phyloP scores from a whole-genome alignment of 1,140 invertebrate genomes.

The Ditylenchus dipsaci region DNA sequence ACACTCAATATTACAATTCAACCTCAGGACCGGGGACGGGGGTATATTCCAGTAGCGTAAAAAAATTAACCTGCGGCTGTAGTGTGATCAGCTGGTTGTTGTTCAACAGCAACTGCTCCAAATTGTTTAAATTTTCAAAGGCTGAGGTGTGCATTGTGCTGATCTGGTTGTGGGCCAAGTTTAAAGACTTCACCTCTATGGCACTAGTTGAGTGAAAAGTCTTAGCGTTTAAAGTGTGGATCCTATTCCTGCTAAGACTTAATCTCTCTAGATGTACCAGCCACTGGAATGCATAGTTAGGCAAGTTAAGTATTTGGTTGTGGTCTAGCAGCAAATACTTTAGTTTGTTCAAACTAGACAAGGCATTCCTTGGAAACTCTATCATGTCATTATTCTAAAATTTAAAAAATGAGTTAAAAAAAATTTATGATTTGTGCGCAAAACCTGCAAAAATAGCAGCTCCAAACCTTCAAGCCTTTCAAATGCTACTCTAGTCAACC shows the following conservation, averaged over 20 bases:
- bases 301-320: constrained; percentile 25
- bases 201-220: constrained; percentile 32
- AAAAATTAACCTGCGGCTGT: constrained; percentile 24
- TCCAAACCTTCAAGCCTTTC: constrained; percentile 33
- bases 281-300: constrained; percentile 35
- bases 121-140: constrained; percentile 31
- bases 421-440: neutral
- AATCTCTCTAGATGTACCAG: constrained; percentile 32
- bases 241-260: constrained; percentile 30
- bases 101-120: constrained; percentile 32
- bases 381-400: constrained; percentile 34
- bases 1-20: too few relatives aligned
- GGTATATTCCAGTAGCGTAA: too few relatives aligned
- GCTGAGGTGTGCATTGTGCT: constrained; percentile 14
- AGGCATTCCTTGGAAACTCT: constrained; percentile 32
- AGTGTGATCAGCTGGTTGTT: constrained; percentile 31
- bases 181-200: constrained; percentile 21
- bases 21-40: too few relatives aligned
- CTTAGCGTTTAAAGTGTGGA: constrained; percentile 30
- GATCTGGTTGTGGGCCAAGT: constrained; percentile 30
- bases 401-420: neutral
- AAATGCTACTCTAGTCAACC: constrained; percentile 19
- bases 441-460: constrained; percentile 24
- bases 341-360: constrained; percentile 23
- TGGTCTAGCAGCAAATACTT: constrained; percentile 28